These are phyloP conservation scores for Hypercompe scribonia DNA, from an alignment of 2,888 invertebrate genomes.

Conservation along the genomic window DNA sequence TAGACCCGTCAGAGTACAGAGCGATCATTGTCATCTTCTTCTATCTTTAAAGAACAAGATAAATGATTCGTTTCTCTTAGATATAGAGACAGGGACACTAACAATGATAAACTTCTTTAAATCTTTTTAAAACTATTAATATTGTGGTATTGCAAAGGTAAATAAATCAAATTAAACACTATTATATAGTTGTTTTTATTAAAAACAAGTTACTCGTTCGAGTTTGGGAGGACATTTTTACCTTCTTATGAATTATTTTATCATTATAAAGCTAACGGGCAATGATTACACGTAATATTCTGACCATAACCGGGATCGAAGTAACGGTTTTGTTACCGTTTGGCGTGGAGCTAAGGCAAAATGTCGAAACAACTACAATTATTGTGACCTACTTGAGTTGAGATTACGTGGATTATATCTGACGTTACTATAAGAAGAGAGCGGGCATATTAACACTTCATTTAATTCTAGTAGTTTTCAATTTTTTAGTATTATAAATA, in stretches of 20 bases:
- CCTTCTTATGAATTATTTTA: constrained; percentile 1
- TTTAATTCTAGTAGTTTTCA: background rate
- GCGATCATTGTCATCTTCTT: background rate
- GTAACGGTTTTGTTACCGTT: constrained; percentile 69
- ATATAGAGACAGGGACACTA: background rate
- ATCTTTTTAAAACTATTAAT: background rate
- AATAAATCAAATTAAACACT: background rate
- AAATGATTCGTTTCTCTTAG: background rate
- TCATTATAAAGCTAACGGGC: constrained; percentile 35
- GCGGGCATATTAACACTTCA: background rate
- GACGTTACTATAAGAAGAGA: constrained; percentile 6
- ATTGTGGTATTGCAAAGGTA: background rate
- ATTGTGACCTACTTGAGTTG: constrained; percentile 67
- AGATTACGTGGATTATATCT: constrained; percentile 61
- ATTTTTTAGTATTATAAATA: background rate
- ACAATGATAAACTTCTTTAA: background rate
- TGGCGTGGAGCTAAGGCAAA: constrained; percentile 52
- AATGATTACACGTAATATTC: constrained; percentile 37
- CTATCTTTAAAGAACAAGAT: background rate
- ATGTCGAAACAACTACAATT: constrained; percentile 73
- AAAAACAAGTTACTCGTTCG: background rate
- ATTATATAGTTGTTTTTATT: background rate
- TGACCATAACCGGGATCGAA: constrained; percentile 45
- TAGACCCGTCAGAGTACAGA: background rate
- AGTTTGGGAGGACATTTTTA: background rate